phyloP scores from a whole-genome alignment of 2,797 vertebrate genomes.

The Dallia pectoralis region DNA sequence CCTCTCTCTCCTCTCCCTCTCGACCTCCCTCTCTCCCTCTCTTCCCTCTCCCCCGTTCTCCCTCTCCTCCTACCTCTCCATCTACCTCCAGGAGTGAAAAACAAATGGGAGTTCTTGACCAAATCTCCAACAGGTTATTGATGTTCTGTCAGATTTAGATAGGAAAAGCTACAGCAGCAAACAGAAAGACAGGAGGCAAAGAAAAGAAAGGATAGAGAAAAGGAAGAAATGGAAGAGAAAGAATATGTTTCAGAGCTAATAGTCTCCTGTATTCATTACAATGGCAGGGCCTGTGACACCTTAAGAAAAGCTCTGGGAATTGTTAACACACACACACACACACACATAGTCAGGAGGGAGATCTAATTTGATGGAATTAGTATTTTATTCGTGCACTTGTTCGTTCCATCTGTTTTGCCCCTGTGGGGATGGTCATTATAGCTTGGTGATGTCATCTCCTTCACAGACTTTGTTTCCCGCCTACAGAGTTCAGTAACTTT shows the following conservation, averaged over 20 bases:
- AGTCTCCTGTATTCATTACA: constrained; percentile 67
- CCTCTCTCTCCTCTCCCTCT: neutral
- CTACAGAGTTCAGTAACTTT: neutral
- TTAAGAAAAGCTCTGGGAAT: constrained; percentile 53
- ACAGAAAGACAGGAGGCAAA: constrained; percentile 72
- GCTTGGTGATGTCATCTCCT: constrained; percentile 26
- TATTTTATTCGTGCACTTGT: constrained; percentile 35
- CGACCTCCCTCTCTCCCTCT: neutral
- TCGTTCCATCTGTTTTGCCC: constrained; percentile 25
- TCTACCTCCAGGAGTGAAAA: neutral
- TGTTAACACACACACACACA: constrained; percentile 19
- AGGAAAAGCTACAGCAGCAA: constrained; percentile 74
- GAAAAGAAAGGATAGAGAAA: constrained; percentile 49
- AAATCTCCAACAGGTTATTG: constrained; percentile 61
- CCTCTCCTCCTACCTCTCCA: neutral
- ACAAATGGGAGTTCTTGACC: neutral
- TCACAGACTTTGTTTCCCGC: neutral
- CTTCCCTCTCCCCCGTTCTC: neutral
- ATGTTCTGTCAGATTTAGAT: constrained; percentile 74
- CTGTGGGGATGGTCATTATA: constrained; percentile 17
- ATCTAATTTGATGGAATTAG: constrained; percentile 49
- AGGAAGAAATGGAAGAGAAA: constrained; percentile 63
- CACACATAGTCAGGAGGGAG: constrained; percentile 10
- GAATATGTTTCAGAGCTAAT: constrained; percentile 72
- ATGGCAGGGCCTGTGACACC: constrained; percentile 61